Evolutionary conservation across 53 echinoderm and acorn worm species (phyloP), one percentile per base, ranked within the genome.

Genomic region (Apostichopus leukothele): DNA sequence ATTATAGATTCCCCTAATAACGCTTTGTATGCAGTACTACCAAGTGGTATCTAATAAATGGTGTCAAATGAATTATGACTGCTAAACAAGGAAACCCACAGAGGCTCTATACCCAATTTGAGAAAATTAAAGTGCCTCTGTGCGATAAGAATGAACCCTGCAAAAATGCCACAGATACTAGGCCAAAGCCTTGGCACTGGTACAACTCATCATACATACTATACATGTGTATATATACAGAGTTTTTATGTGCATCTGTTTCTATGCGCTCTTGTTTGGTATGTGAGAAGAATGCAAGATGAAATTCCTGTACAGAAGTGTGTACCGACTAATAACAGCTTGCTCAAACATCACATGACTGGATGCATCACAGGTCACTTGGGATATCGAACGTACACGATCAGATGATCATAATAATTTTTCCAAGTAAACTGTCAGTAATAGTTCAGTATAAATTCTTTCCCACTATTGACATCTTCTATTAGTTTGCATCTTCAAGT

Each of bases 61-160:
- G 59, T 81, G 60, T 81, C 81, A 81, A 81, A 81, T 81, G 81
- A 81, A 81, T 81, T 81, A 81, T 81, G 81, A 81, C 81, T 81
- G 81, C 81, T 81, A 81, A 81, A 81, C 81, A 81, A 81, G 81
- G 81, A 81, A 81, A 81, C 81, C 81, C n/a, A 81, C 81, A n/a
- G 81, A 81, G 81, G 81, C 81, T 20, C 53, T 55, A 81, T 55
- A 81, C 53, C 81, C 57, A 81, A 81, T 81, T 79, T 81, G 54
- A 81, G 59, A 59, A 81, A 81, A 81, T 71, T 71, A 71, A 68
- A 68, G 68, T 68, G 68, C 68, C 11, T 68, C 80, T 51, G 80
- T 21, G 80, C 16, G 80, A 81, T 22, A 81, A 21, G 25, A 16
- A 79, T 54, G 59, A 21, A 81, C 79, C 9, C 14, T 52, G 20